Percentiles rank a stretch among this genome's conserved stretches.
Conservation (phyloP, 2,888 invertebrate genomes). For the Aspidiotus destructor region DNA sequence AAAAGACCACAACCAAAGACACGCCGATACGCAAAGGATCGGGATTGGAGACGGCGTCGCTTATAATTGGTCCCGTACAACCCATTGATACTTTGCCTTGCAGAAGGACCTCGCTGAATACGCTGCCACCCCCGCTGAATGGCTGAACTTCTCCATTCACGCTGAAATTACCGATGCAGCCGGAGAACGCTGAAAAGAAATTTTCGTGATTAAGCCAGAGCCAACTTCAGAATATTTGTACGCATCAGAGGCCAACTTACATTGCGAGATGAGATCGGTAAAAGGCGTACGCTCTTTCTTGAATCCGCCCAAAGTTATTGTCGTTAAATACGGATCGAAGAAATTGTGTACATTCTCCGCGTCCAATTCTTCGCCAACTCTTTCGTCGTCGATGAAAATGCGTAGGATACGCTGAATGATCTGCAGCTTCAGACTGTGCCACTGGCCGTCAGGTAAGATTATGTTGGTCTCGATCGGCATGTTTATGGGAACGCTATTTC, state of each 20-base stretch:
- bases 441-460: constrained; percentile 64
- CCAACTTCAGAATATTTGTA: background rate
- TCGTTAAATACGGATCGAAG: constrained; percentile 77
- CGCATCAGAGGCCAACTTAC: constrained; percentile 35
- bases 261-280: constrained; percentile 41
- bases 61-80: constrained; percentile 61
- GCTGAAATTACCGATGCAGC: constrained; percentile 80
- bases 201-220: background rate
- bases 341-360: constrained; percentile 81
- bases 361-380: constrained; percentile 76
- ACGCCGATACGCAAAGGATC: constrained; percentile 87
- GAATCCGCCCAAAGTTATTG: constrained; percentile 69
- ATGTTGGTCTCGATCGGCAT: constrained; percentile 59
- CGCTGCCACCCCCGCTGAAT: constrained; percentile 70
- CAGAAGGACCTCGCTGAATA: constrained; percentile 59
- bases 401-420: constrained; percentile 57
- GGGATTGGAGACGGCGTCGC: constrained; percentile 65
- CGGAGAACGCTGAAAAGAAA: constrained; percentile 57
- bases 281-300: constrained; percentile 52
- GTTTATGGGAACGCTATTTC: constrained; percentile 56
- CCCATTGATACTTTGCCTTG: constrained; percentile 65
- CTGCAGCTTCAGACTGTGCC: constrained; percentile 77
- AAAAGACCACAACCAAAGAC: constrained; percentile 86
- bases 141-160: constrained; percentile 84
- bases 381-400: constrained; percentile 58